phyloP scores from a whole-genome alignment of 1,140 invertebrate species.

The Drosophila azteca region DNA sequence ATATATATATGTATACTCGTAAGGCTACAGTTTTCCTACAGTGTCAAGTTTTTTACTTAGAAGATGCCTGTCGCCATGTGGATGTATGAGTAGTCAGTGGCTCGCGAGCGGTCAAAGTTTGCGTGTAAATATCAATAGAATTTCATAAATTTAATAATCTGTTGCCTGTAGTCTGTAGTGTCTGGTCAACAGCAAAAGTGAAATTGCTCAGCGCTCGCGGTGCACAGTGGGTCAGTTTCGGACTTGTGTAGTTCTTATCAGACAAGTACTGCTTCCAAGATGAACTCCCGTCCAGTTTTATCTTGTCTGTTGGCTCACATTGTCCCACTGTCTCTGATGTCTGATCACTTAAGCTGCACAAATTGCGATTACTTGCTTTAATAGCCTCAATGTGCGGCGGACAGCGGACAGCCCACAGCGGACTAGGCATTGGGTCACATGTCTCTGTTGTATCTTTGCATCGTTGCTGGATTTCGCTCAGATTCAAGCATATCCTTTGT shows the following conservation, averaged over 20 bases:
- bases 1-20: slow-evolving; percentile 15
- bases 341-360: slow-evolving; percentile 69
- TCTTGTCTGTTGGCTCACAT: background rate
- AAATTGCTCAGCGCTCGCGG: slow-evolving; percentile 56
- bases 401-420: slow-evolving; percentile 10
- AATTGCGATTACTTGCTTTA: slow-evolving; percentile 70
- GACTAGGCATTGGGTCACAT: slow-evolving; percentile 52
- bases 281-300: background rate
- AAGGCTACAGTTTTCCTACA: slow-evolving; percentile 1
- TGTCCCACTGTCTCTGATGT: slow-evolving; percentile 53
- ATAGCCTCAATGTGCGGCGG: slow-evolving; percentile 53
- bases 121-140: slow-evolving; percentile 81
- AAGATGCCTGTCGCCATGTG: background rate
- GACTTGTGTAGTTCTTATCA: background rate
- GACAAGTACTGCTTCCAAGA: background rate
- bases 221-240: slow-evolving; percentile 46
- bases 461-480: slow-evolving; percentile 27
- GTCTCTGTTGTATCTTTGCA: slow-evolving; percentile 10
- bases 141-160: slow-evolving; percentile 82
- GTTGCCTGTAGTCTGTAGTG: slow-evolving; percentile 48
- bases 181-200: slow-evolving; percentile 68
- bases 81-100: slow-evolving; percentile 14
- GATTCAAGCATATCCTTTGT: slow-evolving; percentile 25
- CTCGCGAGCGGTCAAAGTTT: slow-evolving; percentile 75
- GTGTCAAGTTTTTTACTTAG: slow-evolving; percentile 45